Percentiles rank a stretch among this genome's conserved stretches.
phyloP scores from a whole-genome alignment of 2,888 invertebrate genomes.

The Aspidiotus rigidus region DNA sequence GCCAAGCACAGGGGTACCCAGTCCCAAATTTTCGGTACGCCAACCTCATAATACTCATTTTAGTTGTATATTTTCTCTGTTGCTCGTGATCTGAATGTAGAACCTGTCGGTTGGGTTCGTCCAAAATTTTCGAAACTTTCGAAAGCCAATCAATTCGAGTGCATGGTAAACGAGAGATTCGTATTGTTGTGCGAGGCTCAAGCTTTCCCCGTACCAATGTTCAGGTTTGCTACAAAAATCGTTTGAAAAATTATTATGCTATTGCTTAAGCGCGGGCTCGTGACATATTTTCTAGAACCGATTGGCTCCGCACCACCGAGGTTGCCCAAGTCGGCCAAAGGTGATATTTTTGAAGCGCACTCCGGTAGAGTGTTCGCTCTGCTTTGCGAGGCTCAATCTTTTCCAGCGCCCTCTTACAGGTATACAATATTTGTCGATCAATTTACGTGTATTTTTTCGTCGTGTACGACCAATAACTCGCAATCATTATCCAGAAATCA shows the following conservation, averaged over 20 bases:
- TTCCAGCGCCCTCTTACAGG: constrained; percentile 62
- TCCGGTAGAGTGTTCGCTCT: constrained; percentile 44
- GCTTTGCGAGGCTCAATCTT: constrained; percentile 62
- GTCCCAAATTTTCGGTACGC: constrained; percentile 43
- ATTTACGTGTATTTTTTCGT: too few relatives aligned
- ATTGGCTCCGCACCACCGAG: constrained; percentile 44
- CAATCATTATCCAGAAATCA: too few relatives aligned
- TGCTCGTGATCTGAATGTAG: constrained; percentile 40
- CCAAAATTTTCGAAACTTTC: constrained; percentile 42
- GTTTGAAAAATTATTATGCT: neutral
- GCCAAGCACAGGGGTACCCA: constrained; percentile 53
- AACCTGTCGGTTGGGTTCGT: constrained; percentile 47
- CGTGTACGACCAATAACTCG: too few relatives aligned
- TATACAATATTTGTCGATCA: too few relatives aligned
- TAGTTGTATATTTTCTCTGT: neutral
- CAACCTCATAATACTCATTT: constrained; percentile 12
- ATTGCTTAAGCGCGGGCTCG: neutral
- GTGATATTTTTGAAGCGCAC: constrained; percentile 33
- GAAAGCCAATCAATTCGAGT: constrained; percentile 39
- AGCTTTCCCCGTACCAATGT: constrained; percentile 51
- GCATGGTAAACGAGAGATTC: constrained; percentile 38
- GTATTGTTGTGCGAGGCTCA: constrained; percentile 44
- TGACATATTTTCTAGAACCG: constrained; percentile 40
- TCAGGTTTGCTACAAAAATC: constrained; percentile 48
- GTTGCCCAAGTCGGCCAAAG: constrained; percentile 42